phyloP scores from a whole-genome alignment of 2,888 invertebrate species.

The Dicycla oo region DNA sequence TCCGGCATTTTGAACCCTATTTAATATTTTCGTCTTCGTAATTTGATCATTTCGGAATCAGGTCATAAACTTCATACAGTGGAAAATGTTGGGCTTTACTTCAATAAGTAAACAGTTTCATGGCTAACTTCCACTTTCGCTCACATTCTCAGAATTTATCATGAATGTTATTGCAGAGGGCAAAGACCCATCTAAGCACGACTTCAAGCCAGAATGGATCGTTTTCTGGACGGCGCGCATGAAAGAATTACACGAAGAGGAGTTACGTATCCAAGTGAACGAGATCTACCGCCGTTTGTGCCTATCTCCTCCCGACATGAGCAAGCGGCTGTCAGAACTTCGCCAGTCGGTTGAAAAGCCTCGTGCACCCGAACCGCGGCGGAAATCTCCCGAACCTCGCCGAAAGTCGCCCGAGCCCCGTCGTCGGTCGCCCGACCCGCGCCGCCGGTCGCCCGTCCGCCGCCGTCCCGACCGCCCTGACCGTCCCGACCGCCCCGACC shows the following conservation, averaged over 20 bases:
- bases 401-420: conserved; percentile 43
- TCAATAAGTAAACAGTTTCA: not conserved
- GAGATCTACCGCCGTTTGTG: conserved; percentile 92
- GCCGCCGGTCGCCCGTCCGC: conserved; percentile 40
- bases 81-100: not conserved
- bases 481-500: not conserved
- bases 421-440: conserved; percentile 31
- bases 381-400: conserved; percentile 57
- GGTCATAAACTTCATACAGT: not conserved
- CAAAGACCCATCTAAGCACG: conserved; percentile 94
- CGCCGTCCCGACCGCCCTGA: conserved; percentile 19
- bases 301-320: conserved; percentile 79
- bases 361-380: conserved; percentile 40
- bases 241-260: conserved; percentile 94
- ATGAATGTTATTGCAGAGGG: conserved; percentile 82
- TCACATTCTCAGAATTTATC: not conserved
- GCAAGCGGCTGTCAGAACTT: conserved; percentile 47
- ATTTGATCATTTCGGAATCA: not conserved
- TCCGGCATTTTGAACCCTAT: not conserved
- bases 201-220: conserved; percentile 97
- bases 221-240: conserved; percentile 95
- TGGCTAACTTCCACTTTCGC: not conserved
- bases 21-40: no score
- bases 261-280: conserved; percentile 92
- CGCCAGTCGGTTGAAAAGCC: conserved; percentile 12